phyloP scores from a whole-genome alignment of 2,797 vertebrate genomes.

The Sebastes elongatus region DNA sequence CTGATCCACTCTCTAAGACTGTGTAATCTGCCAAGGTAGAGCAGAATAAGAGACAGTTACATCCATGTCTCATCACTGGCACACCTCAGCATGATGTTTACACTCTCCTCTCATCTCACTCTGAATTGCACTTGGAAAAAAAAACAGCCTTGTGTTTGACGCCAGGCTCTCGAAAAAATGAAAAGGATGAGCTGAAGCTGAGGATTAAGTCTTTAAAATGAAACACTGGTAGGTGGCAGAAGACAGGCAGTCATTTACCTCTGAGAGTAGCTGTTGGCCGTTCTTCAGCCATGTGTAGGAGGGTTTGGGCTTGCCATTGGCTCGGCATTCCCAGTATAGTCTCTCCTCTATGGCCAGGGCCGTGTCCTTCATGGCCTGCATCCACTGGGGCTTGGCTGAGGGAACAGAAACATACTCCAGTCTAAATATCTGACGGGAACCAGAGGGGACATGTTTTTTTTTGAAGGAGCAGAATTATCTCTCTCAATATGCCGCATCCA shows the following conservation, averaged over 20 bases:
- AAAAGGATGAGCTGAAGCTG: constrained; percentile 44
- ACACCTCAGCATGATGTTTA: constrained; percentile 66
- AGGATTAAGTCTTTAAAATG: constrained; percentile 67
- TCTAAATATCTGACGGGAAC: constrained; percentile 44
- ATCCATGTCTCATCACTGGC: constrained; percentile 69
- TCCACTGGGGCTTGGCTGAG: constrained; percentile 94
- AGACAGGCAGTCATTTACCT: constrained; percentile 81
- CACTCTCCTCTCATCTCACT: constrained; percentile 53
- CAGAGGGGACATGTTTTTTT: constrained; percentile 25
- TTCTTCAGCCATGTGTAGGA: constrained; percentile 95
- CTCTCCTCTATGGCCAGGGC: constrained; percentile 90
- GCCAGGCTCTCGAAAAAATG: constrained; percentile 26
- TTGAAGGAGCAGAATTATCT: constrained; percentile 26
- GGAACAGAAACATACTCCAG: constrained; percentile 54
- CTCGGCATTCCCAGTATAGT: constrained; percentile 91
- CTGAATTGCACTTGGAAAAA: constrained; percentile 49
- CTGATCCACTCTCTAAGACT: constrained; percentile 72
- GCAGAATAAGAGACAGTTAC: constrained; percentile 59
- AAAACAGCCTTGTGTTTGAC: constrained; percentile 47
- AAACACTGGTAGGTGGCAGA: constrained; percentile 48
- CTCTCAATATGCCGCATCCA: constrained; percentile 38
- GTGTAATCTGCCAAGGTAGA: constrained; percentile 75
- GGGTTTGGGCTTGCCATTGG: constrained; percentile 92
- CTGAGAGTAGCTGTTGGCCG: constrained; percentile 85
- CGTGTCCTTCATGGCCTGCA: constrained; percentile 88